Base-by-base conservation (phyloP, 2,113 vertebrate genomes). In the Corythornis madagascariensis region DNA sequence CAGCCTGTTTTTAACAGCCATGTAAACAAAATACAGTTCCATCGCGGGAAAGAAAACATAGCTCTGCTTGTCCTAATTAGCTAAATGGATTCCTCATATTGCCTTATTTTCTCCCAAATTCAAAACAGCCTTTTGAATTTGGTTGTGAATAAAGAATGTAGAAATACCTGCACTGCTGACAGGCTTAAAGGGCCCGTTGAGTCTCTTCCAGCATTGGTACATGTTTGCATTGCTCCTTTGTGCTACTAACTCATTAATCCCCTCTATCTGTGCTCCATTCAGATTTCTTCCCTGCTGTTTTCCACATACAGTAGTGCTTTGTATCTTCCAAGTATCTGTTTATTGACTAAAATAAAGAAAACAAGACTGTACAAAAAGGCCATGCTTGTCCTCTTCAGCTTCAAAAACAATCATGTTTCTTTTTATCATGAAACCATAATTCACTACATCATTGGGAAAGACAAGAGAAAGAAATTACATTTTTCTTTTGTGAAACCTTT, bases 311-410 rank as follows among this genome's bases (percentile, higher is more conserved):
- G 43, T 40, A 75, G 35, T 38, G 56, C 57, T 94, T 74, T 85
- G 16, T 75, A 9, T 50, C 61, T 75, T 70, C 40, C 2, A 1
- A 29, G 38, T 24, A 50, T 45, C 70, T 92, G 61, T 63, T 85
- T 92, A 71, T 40, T 43, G n/a, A 83, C 57, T 35, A 57, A 81
- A 92, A 88, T 73, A 59, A 80, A 92, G 59, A 56, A 79, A 92
- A 77, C 38, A 86, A 72, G 31, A 64, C 47, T 64, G 40, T 29
- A 74, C 31, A 53, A 31, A 75, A 56, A 61, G 24, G 31, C 47
- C 43, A 47, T 16, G n/a, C 38, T 71, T 55, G 28, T 77, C 65
- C 42, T 82, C 81, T 77, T 59, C 83, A 90, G 35, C 72, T 73
- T 86, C 76, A 93, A 66, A 77, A 66, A 55, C 48, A 47, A 66